Evolutionary conservation across 2,797 vertebrate species (phyloP).

Genomic region (Myoxocephalus aenaeus): DNA sequence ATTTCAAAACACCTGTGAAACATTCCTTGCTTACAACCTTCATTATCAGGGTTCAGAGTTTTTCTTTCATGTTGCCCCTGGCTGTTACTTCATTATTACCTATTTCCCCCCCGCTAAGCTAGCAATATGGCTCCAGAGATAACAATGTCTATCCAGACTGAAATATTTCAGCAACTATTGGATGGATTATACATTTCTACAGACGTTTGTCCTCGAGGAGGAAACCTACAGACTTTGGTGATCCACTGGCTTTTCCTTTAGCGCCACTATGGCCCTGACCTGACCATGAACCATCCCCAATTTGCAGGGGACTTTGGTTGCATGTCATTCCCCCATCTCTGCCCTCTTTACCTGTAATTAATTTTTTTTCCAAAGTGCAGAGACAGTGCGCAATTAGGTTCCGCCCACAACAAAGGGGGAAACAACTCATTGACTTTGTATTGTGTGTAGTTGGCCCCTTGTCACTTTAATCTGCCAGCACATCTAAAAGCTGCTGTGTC

Average conservation of each 20-base stretch:
- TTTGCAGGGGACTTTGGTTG: neutral
- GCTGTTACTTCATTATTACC: slow-evolving; percentile 14
- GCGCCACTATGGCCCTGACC: neutral
- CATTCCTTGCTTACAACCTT: neutral
- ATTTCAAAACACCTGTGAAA: slow-evolving; percentile 25
- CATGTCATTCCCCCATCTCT: neutral
- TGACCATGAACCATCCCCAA: neutral
- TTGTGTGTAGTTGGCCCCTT: neutral
- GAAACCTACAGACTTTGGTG: neutral
- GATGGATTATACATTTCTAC: neutral
- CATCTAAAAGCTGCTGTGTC: neutral
- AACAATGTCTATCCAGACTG: neutral
- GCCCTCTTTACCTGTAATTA: neutral
- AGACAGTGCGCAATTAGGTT: neutral
- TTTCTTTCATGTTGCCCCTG: slow-evolving; percentile 21
- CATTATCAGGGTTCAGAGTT: neutral
- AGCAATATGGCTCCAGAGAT: neutral
- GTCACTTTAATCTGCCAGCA: neutral
- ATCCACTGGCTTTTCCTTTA: neutral
- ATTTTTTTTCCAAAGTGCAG: neutral
- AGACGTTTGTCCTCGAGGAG: neutral
- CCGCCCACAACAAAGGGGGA: neutral
- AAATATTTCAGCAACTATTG: neutral
- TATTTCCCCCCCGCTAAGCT: neutral
- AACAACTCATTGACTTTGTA: neutral